Evolutionary conservation across 2,888 invertebrate species (phyloP).

Genomic region (Chloroclysta siterata): DNA sequence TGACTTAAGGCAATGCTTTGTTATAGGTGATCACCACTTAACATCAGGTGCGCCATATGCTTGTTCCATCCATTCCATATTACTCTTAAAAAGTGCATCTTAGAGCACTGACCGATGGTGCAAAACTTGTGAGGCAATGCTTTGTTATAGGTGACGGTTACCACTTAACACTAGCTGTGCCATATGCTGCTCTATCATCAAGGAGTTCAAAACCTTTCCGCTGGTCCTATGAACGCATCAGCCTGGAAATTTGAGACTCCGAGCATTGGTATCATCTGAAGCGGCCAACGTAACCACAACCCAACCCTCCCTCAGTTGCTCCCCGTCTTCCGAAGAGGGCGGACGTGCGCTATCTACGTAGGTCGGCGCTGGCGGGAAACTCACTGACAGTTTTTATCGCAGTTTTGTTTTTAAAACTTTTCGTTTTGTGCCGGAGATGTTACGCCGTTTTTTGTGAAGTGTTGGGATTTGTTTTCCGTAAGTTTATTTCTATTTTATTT

Average conservation of each 20-base stretch:
- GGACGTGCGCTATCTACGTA: conserved; percentile 45
- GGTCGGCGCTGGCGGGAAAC: conserved; percentile 6
- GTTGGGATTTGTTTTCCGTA: conserved; percentile 30
- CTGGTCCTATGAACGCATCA: conserved; percentile 31
- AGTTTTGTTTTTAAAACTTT: conserved; percentile 41
- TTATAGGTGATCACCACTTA: no score
- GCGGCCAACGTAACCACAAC: conserved; percentile 42
- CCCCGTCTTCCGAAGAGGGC: conserved; percentile 48
- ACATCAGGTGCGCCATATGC: no score
- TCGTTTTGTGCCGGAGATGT: conserved; percentile 25
- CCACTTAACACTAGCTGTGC: no score
- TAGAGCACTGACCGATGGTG: no score
- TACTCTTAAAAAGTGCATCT: no score
- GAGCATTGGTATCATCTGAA: conserved; percentile 64
- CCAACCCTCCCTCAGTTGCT: conserved; percentile 59
- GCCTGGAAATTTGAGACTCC: conserved; percentile 59
- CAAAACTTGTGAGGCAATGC: background rate
- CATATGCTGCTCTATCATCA: no score
- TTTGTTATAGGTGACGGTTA: no score
- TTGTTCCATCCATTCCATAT: no score
- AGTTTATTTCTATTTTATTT: conserved; percentile 13
- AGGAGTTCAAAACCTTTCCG: no score
- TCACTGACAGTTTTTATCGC: conserved; percentile 53
- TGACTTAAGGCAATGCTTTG: no score
- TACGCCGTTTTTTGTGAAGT: conserved; percentile 25